Percentiles rank a stretch among this genome's conserved stretches.
Conservation (phyloP, 2,113 vertebrate species). For the Saguinus imperator region DNA sequence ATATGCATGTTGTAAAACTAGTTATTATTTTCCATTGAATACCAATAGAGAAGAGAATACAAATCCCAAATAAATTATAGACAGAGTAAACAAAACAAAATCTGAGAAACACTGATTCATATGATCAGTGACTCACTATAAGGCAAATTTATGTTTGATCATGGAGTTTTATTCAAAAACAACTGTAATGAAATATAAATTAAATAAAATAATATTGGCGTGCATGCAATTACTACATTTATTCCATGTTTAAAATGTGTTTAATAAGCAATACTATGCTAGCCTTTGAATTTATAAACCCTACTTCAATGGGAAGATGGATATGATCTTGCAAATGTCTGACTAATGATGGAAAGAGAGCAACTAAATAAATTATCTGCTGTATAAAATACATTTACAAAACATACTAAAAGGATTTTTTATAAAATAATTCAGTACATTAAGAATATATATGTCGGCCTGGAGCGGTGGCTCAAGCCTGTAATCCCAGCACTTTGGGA, state of each 20-base stretch:
- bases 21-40: not conserved
- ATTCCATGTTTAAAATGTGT: not conserved
- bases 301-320: rapidly evolving
- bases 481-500: too few relatives aligned
- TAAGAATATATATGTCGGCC: not conserved
- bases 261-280: not conserved
- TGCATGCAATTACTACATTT: not conserved
- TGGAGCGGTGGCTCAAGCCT: too few relatives aligned
- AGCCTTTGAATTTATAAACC: not conserved
- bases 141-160: not conserved
- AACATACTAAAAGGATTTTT: not conserved
- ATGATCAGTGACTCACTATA: not conserved
- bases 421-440: not conserved
- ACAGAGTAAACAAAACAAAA: not conserved
- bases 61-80: not conserved
- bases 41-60: not conserved
- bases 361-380: not conserved
- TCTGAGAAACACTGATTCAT: not conserved
- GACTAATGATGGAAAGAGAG: not conserved
- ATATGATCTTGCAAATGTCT: not conserved
- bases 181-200: not conserved
- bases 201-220: not conserved
- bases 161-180: not conserved
- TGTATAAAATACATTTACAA: not conserved
- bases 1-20: not conserved